phyloP scores from a whole-genome alignment of 1,140 invertebrate genomes.

The Drosophila kurseongensis region DNA sequence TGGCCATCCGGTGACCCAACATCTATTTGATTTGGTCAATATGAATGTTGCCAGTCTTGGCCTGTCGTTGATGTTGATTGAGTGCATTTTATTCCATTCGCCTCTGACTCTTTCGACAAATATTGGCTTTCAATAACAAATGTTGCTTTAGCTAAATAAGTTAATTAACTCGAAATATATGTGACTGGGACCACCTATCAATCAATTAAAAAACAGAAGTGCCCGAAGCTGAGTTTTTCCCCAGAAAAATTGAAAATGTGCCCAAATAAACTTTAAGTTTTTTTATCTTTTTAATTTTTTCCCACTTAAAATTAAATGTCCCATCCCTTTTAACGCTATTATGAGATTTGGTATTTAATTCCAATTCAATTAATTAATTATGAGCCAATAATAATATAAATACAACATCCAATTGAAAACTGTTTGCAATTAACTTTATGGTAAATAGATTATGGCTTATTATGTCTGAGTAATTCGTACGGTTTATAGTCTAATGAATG shows the following conservation, averaged over 20 bases:
- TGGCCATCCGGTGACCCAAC: constrained; percentile 26
- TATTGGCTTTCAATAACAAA: constrained; percentile 37
- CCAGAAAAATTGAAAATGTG: no score
- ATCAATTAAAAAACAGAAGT: constrained; percentile 23
- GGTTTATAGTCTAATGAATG: constrained; percentile 2
- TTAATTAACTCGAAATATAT: constrained; percentile 32
- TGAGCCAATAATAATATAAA: background rate
- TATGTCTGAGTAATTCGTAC: background rate
- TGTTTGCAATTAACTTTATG: constrained; percentile 30
- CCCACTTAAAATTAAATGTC: no score
- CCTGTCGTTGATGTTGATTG: constrained; percentile 66
- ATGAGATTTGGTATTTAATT: constrained; percentile 1
- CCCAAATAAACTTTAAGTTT: no score
- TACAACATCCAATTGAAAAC: background rate
- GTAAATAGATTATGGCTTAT: constrained; percentile 15
- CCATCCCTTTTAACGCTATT: background rate
- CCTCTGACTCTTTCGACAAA: constrained; percentile 16
- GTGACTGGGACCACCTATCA: constrained; percentile 9
- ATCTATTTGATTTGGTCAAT: constrained; percentile 57
- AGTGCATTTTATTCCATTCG: constrained; percentile 42
- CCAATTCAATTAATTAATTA: constrained; percentile 9
- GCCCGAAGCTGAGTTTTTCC: background rate
- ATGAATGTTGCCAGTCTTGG: constrained; percentile 36
- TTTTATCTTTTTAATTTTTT: no score
- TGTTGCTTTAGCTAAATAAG: constrained; percentile 30